phyloP scores from a whole-genome alignment of 2,113 vertebrate species.

The Syngnathus floridae region DNA sequence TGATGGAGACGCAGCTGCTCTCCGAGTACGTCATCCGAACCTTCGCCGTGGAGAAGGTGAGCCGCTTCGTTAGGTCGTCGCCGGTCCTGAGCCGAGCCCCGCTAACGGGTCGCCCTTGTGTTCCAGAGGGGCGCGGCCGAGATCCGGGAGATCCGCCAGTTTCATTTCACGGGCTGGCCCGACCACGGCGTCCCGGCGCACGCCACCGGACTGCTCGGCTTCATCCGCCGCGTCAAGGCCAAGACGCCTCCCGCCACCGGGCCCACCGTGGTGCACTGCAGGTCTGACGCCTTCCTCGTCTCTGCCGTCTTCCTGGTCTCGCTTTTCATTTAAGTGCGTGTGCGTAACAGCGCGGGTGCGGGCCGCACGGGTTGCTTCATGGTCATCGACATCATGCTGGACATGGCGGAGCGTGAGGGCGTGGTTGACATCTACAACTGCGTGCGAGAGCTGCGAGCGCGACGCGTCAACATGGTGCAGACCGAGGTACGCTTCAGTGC shows the following conservation, averaged over 20 bases:
- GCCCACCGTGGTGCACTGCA: slow-evolving; percentile 68
- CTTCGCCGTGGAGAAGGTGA: slow-evolving; percentile 94
- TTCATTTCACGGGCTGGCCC: slow-evolving; percentile 97
- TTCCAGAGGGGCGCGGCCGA: slow-evolving; percentile 86
- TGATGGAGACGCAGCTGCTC: slow-evolving; percentile 95
- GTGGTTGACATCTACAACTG: slow-evolving; percentile 98
- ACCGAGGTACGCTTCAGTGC: slow-evolving; percentile 77
- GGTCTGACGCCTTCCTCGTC: slow-evolving; percentile 12
- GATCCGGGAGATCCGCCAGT: slow-evolving; percentile 93
- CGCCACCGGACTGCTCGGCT: slow-evolving; percentile 88
- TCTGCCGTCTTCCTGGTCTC: no score
- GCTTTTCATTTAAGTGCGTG: background rate
- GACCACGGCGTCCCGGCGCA: slow-evolving; percentile 95
- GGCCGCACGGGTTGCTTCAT: slow-evolving; percentile 96
- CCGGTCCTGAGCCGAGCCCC: background rate
- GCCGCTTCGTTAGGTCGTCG: no score
- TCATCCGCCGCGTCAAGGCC: slow-evolving; percentile 88
- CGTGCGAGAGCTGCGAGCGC: slow-evolving; percentile 87
- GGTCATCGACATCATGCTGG: slow-evolving; percentile 97
- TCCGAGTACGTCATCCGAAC: slow-evolving; percentile 97
- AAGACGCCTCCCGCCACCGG: slow-evolving; percentile 85
- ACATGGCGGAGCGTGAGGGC: slow-evolving; percentile 95
- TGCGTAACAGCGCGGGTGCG: slow-evolving; percentile 81
- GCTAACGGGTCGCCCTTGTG: background rate
- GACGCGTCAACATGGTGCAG: slow-evolving; percentile 96